Base-by-base conservation (phyloP, 37 sponge, comb jelly and placozoan species). In the Aplysina aerophoba region DNA sequence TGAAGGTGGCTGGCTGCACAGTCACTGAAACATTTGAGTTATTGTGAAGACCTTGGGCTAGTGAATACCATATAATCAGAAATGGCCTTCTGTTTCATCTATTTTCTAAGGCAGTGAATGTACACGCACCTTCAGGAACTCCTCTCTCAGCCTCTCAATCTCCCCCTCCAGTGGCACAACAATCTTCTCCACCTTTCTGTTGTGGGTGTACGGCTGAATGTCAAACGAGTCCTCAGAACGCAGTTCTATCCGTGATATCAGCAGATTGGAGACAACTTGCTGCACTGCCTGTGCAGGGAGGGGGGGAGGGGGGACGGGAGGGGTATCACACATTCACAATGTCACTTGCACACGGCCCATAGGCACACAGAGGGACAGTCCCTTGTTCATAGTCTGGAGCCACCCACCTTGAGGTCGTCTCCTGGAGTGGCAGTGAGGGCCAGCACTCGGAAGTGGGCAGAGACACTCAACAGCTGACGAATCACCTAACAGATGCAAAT, bases 361-460 rank as follows among this genome's bases (percentile, higher is more conserved):
- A n/a, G n/a, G n/a, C n/a, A n/a, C n/a, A n/a, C n/a, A n/a, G n/a
- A n/a, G 24, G 22, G 4, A 78, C 79, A 39, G 24, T 35, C 54
- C 50, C 50, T 8, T 50, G 4, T 14, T 27, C 24, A 2, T 58
- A 58, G 71, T 14, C 27, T 12, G 13, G 12, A 15, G 17, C 39
- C 11, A 13, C 72, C 40, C 20, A 90, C 94, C 89, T 88, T 94
- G 6, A 96, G 61, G 67, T 99, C 96, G 83, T 95, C 96, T 21
- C 99, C 99, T 22, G 99, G 99, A 28, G 97, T 99, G 12, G 99
- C 99, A 83, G 93, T 95, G 6, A 99, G 91, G 28, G 92, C 99
- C 68, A 99, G 73, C 44, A 99, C 99, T 57, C 99, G 79, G 64
- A 95, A 95, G 5, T 85, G 25, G 17, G 59, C 68, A 5, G 78